Evolutionary conservation across 2,888 invertebrate genomes (phyloP), one percentile per base, ranked within the genome.

Genomic region (Danaus chrysippus): DNA sequence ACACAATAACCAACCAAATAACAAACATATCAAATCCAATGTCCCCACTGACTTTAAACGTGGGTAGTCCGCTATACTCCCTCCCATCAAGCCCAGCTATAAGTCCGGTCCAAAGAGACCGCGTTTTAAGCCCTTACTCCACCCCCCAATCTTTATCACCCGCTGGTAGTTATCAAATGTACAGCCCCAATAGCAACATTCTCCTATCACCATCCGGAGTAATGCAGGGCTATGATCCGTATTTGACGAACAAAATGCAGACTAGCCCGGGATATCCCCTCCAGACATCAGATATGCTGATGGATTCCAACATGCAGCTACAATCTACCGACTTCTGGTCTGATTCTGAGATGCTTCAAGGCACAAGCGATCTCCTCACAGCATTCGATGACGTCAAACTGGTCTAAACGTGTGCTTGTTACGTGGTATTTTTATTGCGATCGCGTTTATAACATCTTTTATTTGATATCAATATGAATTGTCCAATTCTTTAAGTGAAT

Each of bases 311-410:
- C 67, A 76, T 82, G 59, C 71, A 82, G 1, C 65, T 87, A 52
- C 65, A 76, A 1, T 72, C 86, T 0, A 71, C 81, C 0, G 88
- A 87, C 71, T 87, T 83, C 71, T 89, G 89, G 89, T 66, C 78
- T 9, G 87, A 88, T 43, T 58, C 86, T 0, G 89, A 90, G 41
- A 78, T 90, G 72, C 70, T 87, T 65, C 84, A 87, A 63, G 81
- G 79, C 59, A 78, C 85, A 3, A 83, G 74, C 70, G 89, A 87
- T 58, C 70, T 89, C 53, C 79, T 88, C 43, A 82, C 79, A 9
- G 88, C 89, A 3, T 86, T 90, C 61, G 87, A 89, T 68, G 89
- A 87, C 66, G 88, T 90, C 57, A 90, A 87, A 73, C 75, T 90
- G 70, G 82, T 70, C 62, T 86, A 84, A 58, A 60, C 43, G 59